Conservation (phyloP, 2,888 invertebrate genomes). For the Brachypalpus laphriformis region DNA sequence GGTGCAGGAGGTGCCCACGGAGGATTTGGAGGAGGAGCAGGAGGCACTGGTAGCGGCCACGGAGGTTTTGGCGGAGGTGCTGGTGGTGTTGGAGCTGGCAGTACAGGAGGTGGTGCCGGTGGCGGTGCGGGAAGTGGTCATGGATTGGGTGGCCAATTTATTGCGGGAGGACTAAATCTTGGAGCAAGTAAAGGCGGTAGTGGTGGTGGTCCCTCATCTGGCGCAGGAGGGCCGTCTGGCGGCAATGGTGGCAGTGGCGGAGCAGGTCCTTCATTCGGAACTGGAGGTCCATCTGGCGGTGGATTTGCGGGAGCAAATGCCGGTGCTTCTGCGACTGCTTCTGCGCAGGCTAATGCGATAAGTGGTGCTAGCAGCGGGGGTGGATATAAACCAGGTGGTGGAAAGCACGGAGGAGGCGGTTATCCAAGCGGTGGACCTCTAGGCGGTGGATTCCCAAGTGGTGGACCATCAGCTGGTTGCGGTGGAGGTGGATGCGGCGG, state of each 20-base stretch:
- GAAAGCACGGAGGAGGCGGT: conserved; percentile 5
- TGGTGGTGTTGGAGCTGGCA: too few species aligned
- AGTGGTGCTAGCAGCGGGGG: conserved; percentile 3
- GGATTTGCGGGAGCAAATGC: conserved; percentile 44
- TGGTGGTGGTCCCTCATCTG: conserved; percentile 12
- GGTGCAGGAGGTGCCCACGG: too few species aligned
- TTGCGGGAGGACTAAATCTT: background rate
- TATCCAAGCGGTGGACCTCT: conserved; percentile 48
- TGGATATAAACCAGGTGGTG: background rate
- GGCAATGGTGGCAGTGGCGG: conserved; percentile 28
- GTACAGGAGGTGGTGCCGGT: too few species aligned
- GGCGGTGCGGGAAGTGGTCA: conserved; percentile 4
- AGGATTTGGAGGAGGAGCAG: too few species aligned
- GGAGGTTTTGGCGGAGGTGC: too few species aligned
- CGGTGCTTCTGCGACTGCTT: conserved; percentile 33
- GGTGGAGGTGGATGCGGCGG: conserved; percentile 47
- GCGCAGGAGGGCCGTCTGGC: background rate
- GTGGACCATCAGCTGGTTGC: conserved; percentile 42
- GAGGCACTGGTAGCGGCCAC: too few species aligned
- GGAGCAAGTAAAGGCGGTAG: conserved; percentile 2
- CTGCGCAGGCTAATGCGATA: conserved; percentile 47
- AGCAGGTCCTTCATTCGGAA: background rate
- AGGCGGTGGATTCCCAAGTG: conserved; percentile 48
- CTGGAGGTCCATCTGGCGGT: conserved; percentile 16
- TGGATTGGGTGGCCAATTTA: background rate